These are phyloP conservation scores for Syrphus vitripennis DNA, from an alignment of 2,888 invertebrate species.

Conservation along the genomic window DNA sequence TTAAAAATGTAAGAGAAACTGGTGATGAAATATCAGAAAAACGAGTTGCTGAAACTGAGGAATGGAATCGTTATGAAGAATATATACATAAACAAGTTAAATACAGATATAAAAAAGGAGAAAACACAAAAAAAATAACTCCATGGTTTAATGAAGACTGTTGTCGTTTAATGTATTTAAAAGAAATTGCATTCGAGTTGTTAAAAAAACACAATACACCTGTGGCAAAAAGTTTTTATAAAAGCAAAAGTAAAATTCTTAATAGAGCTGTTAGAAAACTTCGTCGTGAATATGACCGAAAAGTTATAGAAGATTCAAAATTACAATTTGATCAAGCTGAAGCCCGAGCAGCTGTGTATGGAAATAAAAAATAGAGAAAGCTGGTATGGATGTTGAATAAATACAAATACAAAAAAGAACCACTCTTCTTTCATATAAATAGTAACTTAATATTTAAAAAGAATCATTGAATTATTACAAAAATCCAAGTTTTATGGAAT, in stretches of 20 bases:
- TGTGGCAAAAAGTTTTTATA: conserved; percentile 19
- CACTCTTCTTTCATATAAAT: neutral
- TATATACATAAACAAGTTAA: neutral
- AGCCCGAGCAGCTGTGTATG: conserved; percentile 30
- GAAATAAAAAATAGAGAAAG: neutral
- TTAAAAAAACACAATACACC: conserved; percentile 13
- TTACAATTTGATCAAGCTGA: conserved; percentile 22
- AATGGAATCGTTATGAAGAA: conserved; percentile 48
- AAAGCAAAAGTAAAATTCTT: conserved; percentile 33
- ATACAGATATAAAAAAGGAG: neutral
- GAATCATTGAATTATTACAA: neutral
- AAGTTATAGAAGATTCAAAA: conserved; percentile 33
- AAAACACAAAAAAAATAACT: neutral
- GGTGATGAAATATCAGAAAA: conserved; percentile 27
- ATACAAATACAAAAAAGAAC: neutral
- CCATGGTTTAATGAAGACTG: conserved; percentile 47
- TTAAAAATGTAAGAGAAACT: conserved; percentile 36
- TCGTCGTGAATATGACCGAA: conserved; percentile 16
- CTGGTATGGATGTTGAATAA: neutral
- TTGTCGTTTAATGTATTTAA: conserved; percentile 12
- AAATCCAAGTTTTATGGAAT: conserved; percentile 24
- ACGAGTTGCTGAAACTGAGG: conserved; percentile 44
- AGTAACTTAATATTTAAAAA: neutral
- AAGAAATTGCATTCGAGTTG: conserved; percentile 17
- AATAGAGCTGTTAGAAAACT: conserved; percentile 5